phyloP scores from a whole-genome alignment of 2,888 invertebrate genomes.

The Leptinotarsa rubiginosa region DNA sequence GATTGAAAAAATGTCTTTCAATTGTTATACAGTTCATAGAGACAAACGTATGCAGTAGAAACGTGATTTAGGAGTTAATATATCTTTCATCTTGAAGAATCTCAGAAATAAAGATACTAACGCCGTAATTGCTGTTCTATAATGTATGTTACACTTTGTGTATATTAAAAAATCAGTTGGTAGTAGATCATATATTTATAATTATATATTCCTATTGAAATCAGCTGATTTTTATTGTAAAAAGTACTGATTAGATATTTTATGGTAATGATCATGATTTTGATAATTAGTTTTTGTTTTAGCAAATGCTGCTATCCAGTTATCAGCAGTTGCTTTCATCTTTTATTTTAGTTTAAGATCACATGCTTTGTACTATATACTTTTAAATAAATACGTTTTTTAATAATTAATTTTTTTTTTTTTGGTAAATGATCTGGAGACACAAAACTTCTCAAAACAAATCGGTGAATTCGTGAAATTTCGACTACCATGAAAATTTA shows the following conservation, averaged over 20 bases:
- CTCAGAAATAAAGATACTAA: slow-evolving; percentile 20
- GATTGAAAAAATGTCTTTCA: slow-evolving; percentile 50
- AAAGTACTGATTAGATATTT: slow-evolving; percentile 64
- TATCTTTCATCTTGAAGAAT: slow-evolving; percentile 13
- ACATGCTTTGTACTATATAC: slow-evolving; percentile 60
- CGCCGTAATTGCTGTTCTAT: slow-evolving; percentile 26
- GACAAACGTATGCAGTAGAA: slow-evolving; percentile 18
- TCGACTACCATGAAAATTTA: too few relatives aligned
- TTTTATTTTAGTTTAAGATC: slow-evolving; percentile 48
- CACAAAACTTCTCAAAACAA: too few relatives aligned
- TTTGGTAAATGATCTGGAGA: too few relatives aligned
- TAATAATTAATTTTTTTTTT: slow-evolving; percentile 1
- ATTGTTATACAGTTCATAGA: slow-evolving; percentile 49
- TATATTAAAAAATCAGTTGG: slow-evolving; percentile 50
- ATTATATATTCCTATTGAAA: slow-evolving; percentile 45
- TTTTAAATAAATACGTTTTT: slow-evolving; percentile 54
- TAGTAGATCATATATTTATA: slow-evolving; percentile 42
- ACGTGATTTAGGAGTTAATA: slow-evolving; percentile 22
- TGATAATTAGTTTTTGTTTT: slow-evolving; percentile 46
- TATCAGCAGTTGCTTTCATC: slow-evolving; percentile 43
- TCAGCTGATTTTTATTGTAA: slow-evolving; percentile 60
- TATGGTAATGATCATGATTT: slow-evolving; percentile 44
- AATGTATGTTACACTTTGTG: slow-evolving; percentile 35
- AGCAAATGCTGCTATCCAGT: slow-evolving; percentile 37
- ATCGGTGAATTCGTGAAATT: too few relatives aligned